Base-by-base conservation (phyloP, 2,113 vertebrate genomes). In the Lepisosteus osseus region DNA sequence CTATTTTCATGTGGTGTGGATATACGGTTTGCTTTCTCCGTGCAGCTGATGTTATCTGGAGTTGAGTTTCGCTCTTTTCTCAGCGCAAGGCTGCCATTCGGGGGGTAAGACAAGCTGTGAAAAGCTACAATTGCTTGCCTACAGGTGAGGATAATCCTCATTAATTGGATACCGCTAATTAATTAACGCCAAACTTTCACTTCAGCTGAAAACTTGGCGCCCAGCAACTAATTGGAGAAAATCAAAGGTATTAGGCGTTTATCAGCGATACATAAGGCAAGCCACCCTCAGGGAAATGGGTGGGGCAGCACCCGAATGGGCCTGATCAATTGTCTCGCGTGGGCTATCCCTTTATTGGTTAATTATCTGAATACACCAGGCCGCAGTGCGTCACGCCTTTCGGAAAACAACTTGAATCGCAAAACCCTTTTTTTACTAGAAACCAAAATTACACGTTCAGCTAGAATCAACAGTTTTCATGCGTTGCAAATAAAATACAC, bases 131-230 rank as follows among this genome's bases (percentile, higher is more conserved):
- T 73, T 17, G 79, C n/a, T 17, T 68, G 68, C 59, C 72, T 54
- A 65, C 61, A 85, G 82, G 83, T 86, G 87, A 86, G 71, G 85
- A 91, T 90, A 89, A 93, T 93, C 89, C 86, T 41, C 45, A 79
- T 74, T 91, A 88, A 91, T 90, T 87, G 86, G 81, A 87, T 79
- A 87, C 85, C 65, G 71, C 59, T 71, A 80, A 29, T 29, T 29
- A 29, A 29, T 29, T 29, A 29, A 54, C 78, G 78, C 84, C 84
- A 83, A 81, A 65, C 63, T 69, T 74, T 79, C 70, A n/a, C n/a
- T 43, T 76, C 67, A 83, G 77, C 73, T 84, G 88, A 90, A 90
- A 88, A 87, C 77, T 54, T 55, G 72, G 82, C 68, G 72, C 81
- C 61, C 78, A 51, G 77, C 85, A 87, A 77, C 80, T 83, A 44